phyloP scores from a whole-genome alignment of 2,888 invertebrate genomes.

The Megastigmus dorsalis region DNA sequence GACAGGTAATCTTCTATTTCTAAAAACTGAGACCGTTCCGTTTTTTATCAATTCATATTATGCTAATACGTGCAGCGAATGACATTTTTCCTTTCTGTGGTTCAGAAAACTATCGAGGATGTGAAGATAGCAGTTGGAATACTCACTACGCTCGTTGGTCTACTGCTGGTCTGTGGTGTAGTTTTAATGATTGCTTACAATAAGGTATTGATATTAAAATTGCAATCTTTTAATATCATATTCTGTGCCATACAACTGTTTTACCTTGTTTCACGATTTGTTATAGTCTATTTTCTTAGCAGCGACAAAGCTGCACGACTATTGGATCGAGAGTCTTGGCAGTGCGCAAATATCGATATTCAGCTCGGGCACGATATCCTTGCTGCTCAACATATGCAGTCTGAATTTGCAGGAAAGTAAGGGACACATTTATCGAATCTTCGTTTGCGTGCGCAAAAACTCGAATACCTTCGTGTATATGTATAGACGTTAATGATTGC shows the following conservation, averaged over 20 bases:
- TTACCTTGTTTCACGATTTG: too few species aligned
- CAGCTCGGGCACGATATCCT: conserved; percentile 75
- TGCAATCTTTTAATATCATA: too few species aligned
- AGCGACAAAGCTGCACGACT: conserved; percentile 75
- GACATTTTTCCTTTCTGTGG: too few species aligned
- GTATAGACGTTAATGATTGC: too few species aligned
- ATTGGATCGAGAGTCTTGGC: conserved; percentile 75
- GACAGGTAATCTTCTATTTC: not conserved
- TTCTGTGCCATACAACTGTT: too few species aligned
- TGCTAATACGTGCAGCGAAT: too few species aligned
- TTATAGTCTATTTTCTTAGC: conserved; percentile 74
- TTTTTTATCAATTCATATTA: too few species aligned
- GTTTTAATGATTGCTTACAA: conserved; percentile 58
- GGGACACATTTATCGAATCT: conserved; percentile 32
- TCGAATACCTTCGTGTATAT: too few species aligned
- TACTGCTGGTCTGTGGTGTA: conserved; percentile 56
- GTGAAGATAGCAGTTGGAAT: conserved; percentile 55
- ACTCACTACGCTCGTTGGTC: conserved; percentile 58
- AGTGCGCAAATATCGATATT: conserved; percentile 75
- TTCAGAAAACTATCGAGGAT: conserved; percentile 57
- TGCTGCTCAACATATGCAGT: conserved; percentile 76
- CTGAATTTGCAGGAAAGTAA: conserved; percentile 77
- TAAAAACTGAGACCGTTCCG: not conserved
- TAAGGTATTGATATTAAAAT: conserved; percentile 58
- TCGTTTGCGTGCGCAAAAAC: too few species aligned